phyloP scores from a whole-genome alignment of 1,140 invertebrate genomes.

The Tribolium castaneum region DNA sequence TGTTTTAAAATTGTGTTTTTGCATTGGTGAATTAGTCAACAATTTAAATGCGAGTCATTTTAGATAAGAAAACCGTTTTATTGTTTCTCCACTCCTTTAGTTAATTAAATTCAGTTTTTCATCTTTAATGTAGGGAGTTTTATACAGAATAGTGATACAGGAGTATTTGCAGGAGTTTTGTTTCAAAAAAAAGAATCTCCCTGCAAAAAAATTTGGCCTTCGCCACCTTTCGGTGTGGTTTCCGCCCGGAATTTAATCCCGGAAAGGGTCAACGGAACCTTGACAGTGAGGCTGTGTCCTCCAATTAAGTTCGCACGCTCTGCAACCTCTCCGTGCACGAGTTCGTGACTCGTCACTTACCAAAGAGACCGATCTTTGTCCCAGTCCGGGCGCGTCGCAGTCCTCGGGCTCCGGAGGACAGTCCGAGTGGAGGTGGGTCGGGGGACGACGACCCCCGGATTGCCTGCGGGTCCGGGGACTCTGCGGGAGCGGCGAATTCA shows the following conservation, averaged over 20 bases:
- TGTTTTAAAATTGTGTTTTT: too few relatives aligned
- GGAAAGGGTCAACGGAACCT: not conserved
- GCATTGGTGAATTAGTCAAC: too few relatives aligned
- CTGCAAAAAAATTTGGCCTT: too few relatives aligned
- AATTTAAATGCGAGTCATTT: too few relatives aligned
- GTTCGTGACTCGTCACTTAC: constrained; percentile 11
- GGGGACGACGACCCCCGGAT: constrained; percentile 6
- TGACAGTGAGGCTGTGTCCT: not conserved
- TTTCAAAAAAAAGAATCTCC: too few relatives aligned
- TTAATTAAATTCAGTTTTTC: too few relatives aligned
- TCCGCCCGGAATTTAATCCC: not conserved
- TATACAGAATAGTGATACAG: too few relatives aligned
- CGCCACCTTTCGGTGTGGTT: too few relatives aligned
- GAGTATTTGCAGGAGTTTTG: too few relatives aligned
- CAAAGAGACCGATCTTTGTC: constrained; percentile 30
- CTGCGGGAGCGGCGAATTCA: constrained; percentile 21
- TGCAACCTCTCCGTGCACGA: not conserved
- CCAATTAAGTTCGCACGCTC: not conserved
- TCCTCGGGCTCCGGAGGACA: constrained; percentile 35
- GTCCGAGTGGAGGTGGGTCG: constrained; percentile 18
- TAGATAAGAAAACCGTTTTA: too few relatives aligned
- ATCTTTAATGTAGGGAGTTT: too few relatives aligned
- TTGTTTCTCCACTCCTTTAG: too few relatives aligned
- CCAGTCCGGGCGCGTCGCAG: not conserved
- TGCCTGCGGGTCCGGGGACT: constrained; percentile 34